Evolutionary conservation across 2,888 invertebrate species (phyloP).

Genomic region (Nymphalis c-album): DNA sequence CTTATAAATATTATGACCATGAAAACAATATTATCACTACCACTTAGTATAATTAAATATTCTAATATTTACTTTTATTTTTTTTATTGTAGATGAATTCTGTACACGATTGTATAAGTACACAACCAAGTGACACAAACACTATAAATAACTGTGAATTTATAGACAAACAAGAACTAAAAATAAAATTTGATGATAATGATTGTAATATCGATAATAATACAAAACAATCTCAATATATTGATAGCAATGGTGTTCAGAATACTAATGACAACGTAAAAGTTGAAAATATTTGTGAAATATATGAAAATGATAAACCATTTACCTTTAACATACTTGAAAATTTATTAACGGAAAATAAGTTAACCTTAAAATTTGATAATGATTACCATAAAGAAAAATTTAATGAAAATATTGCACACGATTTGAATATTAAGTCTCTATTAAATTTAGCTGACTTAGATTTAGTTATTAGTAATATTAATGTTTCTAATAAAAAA

Average conservation of each 20-base stretch:
- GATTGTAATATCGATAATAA: neutral
- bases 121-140: neutral
- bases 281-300: neutral
- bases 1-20: too few species aligned
- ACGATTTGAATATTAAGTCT: neutral
- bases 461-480: neutral
- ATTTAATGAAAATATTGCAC: neutral
- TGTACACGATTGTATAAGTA: neutral
- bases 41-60: too few species aligned
- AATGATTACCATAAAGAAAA: neutral
- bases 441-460: neutral
- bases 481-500: neutral
- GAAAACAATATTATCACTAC: too few species aligned
- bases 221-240: neutral
- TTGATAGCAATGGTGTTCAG: neutral
- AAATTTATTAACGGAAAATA: neutral
- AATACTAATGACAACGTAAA: neutral
- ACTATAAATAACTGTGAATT: neutral
- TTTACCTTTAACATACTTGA: neutral
- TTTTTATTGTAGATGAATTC: neutral
- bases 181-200: neutral
- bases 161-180: neutral
- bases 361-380: neutral
- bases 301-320: neutral
- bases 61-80: too few species aligned